phyloP scores from a whole-genome alignment of 2,113 vertebrate species.

The Phodopus roborovskii region DNA sequence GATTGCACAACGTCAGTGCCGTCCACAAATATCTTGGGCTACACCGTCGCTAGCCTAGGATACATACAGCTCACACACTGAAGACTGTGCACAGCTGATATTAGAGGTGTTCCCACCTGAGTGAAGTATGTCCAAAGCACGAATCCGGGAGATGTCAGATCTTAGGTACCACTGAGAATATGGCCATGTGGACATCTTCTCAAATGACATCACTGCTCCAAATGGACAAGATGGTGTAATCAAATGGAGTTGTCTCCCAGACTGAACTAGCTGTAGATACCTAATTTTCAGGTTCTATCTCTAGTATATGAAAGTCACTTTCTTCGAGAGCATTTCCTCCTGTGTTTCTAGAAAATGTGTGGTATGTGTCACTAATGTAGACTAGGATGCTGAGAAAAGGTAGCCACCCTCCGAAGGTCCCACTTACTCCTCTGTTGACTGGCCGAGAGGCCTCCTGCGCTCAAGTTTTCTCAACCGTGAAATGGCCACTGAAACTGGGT shows the following conservation, averaged over 20 bases:
- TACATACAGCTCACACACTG: background rate
- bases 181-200: conserved; percentile 62
- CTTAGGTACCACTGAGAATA: conserved; percentile 26
- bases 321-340: background rate
- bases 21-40: background rate
- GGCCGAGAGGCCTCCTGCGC: background rate
- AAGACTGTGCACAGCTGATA: background rate
- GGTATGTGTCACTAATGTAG: background rate
- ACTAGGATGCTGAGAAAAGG: background rate
- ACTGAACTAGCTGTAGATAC: background rate
- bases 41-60: background rate
- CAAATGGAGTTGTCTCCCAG: conserved; percentile 20
- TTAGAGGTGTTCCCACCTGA: background rate
- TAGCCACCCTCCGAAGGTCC: background rate
- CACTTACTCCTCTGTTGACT: background rate
- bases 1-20: background rate
- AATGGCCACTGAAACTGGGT: conserved; percentile 6
- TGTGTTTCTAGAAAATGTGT: background rate
- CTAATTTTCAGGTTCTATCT: conserved; percentile 2
- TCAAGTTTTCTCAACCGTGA: background rate
- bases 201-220: conserved; percentile 47
- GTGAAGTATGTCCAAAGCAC: background rate
- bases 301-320: background rate
- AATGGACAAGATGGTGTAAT: background rate
- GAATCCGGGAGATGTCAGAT: conserved; percentile 30